Base-by-base conservation (phyloP, 2,797 vertebrate genomes). In the Rhynchotus rufescens region DNA sequence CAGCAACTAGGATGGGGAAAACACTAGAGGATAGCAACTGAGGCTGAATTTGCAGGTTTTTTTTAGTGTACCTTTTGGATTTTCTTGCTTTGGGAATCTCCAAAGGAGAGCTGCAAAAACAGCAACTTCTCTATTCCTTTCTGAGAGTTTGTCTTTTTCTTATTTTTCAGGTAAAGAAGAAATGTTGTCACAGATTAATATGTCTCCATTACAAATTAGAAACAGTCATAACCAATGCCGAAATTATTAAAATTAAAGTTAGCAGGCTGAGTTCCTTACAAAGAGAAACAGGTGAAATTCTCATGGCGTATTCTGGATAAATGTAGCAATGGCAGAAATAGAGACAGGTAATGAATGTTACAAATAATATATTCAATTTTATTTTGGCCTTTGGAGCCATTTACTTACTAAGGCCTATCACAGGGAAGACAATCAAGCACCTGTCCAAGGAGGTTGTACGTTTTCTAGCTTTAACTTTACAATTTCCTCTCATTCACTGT, bases 11-110 rank as follows among this genome's bases (percentile, higher is more conserved):
- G n/a, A 81, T 61, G 52, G 74, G 36, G 57, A 94, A 96, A 96
- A 94, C 80, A 86, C 2, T 72, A 68, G 47, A 86, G 72, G 80
- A 94, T 94, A 84, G 88, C 65, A 89, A 94, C n/a, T 86, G 80
- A 91, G 90, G 77, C 89, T 96, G 89, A 90, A 80, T 85, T 94
- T 92, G 74, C 71, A 94, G 85, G 49, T 93, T 96, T 96, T 96
- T 88, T 96, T 89, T 52, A 59, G 73, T 90, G 26, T 84, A 71
- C 62, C 83, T 86, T 96, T 91, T 68, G 78, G 77, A 44, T 94
- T 23, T 80, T 68, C 11, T 73, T 75, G 5, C 64, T 96, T 71
- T 75, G 22, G 81, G 9, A 16, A n/a, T 45, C 7, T 26, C 26
- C 57, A 56, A 21, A 73, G 13, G 16, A 32, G 20, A 88, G 44